Conservation (phyloP, 2,888 invertebrate genomes). For the Halictus ligatus region DNA sequence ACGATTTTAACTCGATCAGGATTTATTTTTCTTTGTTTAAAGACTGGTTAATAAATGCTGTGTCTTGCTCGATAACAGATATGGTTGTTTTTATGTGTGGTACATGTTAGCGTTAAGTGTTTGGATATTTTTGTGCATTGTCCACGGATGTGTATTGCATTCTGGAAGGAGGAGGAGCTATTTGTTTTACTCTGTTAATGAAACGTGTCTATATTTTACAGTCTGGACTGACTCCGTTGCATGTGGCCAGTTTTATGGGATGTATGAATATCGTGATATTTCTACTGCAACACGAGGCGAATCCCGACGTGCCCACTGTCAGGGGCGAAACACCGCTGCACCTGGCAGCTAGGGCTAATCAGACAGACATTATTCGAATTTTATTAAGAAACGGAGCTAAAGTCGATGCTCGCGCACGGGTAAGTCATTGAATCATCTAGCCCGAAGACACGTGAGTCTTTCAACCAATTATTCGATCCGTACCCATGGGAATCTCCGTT, state of each 20-base stretch:
- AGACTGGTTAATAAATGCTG: slow-evolving; percentile 64
- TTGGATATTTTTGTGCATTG: neutral
- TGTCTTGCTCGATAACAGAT: slow-evolving; percentile 15
- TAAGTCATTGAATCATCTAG: slow-evolving; percentile 79
- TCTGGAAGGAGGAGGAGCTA: neutral
- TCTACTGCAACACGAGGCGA: slow-evolving; percentile 96
- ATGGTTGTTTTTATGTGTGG: slow-evolving; percentile 54
- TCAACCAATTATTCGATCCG: neutral
- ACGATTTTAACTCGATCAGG: neutral
- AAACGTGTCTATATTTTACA: slow-evolving; percentile 78
- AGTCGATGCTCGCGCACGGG: slow-evolving; percentile 89
- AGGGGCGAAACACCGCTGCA: slow-evolving; percentile 98
- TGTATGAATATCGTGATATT: slow-evolving; percentile 99
- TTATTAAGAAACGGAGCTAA: slow-evolving; percentile 96
- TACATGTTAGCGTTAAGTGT: slow-evolving; percentile 12
- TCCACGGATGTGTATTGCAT: neutral
- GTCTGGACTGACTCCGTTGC: slow-evolving; percentile 97
- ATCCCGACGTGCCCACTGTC: slow-evolving; percentile 97
- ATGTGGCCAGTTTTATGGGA: slow-evolving; percentile 99
- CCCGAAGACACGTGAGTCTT: slow-evolving; percentile 23
- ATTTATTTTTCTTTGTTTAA: neutral
- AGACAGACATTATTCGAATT: slow-evolving; percentile 98
- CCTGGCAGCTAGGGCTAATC: slow-evolving; percentile 98
- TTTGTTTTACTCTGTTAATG: slow-evolving; percentile 44
- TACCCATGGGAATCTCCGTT: neutral